These are phyloP conservation scores for Hassar affinis DNA, from an alignment of 2,113 vertebrate species.

Conservation along the genomic window DNA sequence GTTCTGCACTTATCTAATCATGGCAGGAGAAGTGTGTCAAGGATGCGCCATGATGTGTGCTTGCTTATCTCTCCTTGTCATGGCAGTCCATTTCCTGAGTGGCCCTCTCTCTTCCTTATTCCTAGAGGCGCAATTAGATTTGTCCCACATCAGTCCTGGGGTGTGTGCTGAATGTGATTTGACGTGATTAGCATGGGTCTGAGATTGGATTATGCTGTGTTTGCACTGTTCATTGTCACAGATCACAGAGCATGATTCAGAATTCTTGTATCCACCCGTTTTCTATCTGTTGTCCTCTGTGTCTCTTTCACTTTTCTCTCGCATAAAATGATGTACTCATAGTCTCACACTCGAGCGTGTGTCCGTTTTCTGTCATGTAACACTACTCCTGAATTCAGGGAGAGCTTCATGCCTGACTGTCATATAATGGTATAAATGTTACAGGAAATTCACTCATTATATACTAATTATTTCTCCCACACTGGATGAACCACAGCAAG, in stretches of 20 bases:
- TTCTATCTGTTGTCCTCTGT: neutral
- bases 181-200: conserved; percentile 63
- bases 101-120: conserved; percentile 44
- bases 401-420: neutral
- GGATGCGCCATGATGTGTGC: conserved; percentile 51
- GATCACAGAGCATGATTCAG: neutral
- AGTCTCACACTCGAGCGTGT: neutral
- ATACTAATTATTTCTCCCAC: neutral
- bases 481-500: neutral
- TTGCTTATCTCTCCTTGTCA: conserved; percentile 65
- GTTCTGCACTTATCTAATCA: conserved; percentile 47
- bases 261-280: neutral
- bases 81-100: conserved; percentile 67
- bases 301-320: neutral
- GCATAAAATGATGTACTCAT: too few relatives aligned
- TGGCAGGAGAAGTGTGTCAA: conserved; percentile 41
- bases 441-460: neutral
- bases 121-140: conserved; percentile 70
- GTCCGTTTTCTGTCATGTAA: neutral
- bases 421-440: neutral
- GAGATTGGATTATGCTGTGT: conserved; percentile 68
- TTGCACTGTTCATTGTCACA: conserved; percentile 51
- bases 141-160: conserved; percentile 65
- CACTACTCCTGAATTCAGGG: neutral
- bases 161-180: conserved; percentile 71